Conservation (phyloP, 1,140 invertebrate genomes). For the Diploscapter pachys region DNA sequence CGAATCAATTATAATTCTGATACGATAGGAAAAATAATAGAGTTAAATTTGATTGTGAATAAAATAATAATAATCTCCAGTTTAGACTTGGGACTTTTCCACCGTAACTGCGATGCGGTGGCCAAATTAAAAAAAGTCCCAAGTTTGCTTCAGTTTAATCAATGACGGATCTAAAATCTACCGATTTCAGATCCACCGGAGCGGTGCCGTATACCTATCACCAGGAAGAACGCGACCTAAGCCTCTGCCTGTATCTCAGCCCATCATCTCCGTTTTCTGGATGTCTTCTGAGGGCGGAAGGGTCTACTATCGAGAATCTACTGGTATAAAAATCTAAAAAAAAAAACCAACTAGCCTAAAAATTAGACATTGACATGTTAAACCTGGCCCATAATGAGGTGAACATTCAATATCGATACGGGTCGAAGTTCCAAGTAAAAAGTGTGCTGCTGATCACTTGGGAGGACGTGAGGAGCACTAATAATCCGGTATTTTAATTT, state of each 20-base stretch:
- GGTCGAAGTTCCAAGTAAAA: slow-evolving; percentile 22
- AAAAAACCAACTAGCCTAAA: neutral
- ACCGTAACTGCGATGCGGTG: too few species aligned
- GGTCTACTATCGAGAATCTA: slow-evolving; percentile 31
- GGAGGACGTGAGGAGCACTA: slow-evolving; percentile 15
- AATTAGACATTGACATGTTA: slow-evolving; percentile 38
- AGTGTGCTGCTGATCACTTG: slow-evolving; percentile 37
- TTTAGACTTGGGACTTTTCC: too few species aligned
- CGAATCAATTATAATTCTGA: too few species aligned
- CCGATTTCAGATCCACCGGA: slow-evolving; percentile 31
- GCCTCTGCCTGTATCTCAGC: slow-evolving; percentile 23
- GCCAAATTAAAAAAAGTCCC: too few species aligned
- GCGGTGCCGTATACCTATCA: slow-evolving; percentile 26
- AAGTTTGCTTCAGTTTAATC: too few species aligned
- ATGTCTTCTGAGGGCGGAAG: slow-evolving; percentile 21
- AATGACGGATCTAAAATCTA: too few species aligned
- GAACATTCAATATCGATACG: slow-evolving; percentile 41
- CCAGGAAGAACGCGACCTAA: slow-evolving; percentile 13
- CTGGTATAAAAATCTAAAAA: slow-evolving; percentile 4
- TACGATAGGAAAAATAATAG: too few species aligned
- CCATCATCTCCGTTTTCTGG: slow-evolving; percentile 35
- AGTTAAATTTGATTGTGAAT: too few species aligned
- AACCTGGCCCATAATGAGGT: slow-evolving; percentile 40
- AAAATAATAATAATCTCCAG: too few species aligned
- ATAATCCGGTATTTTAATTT: too few species aligned